phyloP scores from a whole-genome alignment of 2,113 vertebrate species.

The Varanus salvator region DNA sequence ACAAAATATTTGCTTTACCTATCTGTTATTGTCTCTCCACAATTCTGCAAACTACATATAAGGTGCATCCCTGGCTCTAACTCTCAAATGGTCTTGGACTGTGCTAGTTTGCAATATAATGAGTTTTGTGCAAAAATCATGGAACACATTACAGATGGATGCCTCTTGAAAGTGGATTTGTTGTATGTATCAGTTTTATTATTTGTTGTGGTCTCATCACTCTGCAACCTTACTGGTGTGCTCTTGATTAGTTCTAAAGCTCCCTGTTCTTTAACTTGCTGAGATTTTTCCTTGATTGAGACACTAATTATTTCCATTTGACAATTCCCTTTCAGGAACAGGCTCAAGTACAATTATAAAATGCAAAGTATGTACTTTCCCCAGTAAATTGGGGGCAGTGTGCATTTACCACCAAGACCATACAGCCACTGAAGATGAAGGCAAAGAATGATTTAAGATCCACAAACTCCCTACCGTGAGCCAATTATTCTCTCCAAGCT shows the following conservation, averaged over 20 bases:
- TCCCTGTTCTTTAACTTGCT: background rate
- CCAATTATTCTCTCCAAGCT: slow-evolving; percentile 30
- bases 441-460: slow-evolving; percentile 13
- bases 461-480: slow-evolving; percentile 1
- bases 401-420: background rate
- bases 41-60: background rate
- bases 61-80: background rate
- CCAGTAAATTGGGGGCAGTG: background rate
- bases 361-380: slow-evolving; percentile 11
- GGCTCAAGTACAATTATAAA: slow-evolving; percentile 3
- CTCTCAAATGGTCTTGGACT: background rate
- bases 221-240: background rate
- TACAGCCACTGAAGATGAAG: background rate
- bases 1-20: background rate
- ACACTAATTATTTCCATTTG: slow-evolving; percentile 16
- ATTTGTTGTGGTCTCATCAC: background rate
- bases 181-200: background rate
- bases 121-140: background rate
- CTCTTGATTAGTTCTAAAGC: background rate
- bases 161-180: background rate
- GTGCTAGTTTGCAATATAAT: background rate
- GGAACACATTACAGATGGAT: background rate
- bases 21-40: background rate
- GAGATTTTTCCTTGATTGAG: background rate
- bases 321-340: slow-evolving; percentile 2